phyloP scores from a whole-genome alignment of 2,888 invertebrate genomes.

The Lasioglossum zephyrum region DNA sequence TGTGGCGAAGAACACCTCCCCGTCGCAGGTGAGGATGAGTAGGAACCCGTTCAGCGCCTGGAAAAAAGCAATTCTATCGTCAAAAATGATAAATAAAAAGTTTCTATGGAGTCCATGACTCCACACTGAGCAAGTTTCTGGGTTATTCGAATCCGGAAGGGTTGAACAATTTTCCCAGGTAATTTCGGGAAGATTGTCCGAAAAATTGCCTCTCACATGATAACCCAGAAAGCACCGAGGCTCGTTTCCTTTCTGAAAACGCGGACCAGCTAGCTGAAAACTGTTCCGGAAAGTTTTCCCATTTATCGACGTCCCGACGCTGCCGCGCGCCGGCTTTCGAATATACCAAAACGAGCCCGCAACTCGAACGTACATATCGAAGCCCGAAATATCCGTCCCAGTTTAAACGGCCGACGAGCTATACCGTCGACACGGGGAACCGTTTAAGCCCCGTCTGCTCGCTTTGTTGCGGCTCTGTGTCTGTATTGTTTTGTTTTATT shows the following conservation, averaged over 20 bases:
- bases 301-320: constrained; percentile 75
- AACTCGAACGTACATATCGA: constrained; percentile 69
- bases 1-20: constrained; percentile 99
- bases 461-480: constrained; percentile 69
- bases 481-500: constrained; percentile 81
- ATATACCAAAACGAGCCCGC: constrained; percentile 70
- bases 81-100: neutral
- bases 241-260: constrained; percentile 58
- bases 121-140: neutral
- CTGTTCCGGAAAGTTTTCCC: constrained; percentile 76
- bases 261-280: constrained; percentile 50
- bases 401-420: constrained; percentile 73
- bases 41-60: constrained; percentile 99
- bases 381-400: constrained; percentile 78
- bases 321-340: constrained; percentile 70
- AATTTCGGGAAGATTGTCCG: neutral
- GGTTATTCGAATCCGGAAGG: neutral
- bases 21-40: constrained; percentile 99
- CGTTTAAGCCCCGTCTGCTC: constrained; percentile 68
- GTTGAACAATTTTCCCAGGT: neutral
- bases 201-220: neutral
- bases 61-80: constrained; percentile 75
- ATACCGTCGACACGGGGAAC: constrained; percentile 49
- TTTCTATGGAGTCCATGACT: neutral
- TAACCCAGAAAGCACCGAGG: neutral